phyloP scores from a whole-genome alignment of 2,888 invertebrate genomes.

The Agrotis exclamationis region DNA sequence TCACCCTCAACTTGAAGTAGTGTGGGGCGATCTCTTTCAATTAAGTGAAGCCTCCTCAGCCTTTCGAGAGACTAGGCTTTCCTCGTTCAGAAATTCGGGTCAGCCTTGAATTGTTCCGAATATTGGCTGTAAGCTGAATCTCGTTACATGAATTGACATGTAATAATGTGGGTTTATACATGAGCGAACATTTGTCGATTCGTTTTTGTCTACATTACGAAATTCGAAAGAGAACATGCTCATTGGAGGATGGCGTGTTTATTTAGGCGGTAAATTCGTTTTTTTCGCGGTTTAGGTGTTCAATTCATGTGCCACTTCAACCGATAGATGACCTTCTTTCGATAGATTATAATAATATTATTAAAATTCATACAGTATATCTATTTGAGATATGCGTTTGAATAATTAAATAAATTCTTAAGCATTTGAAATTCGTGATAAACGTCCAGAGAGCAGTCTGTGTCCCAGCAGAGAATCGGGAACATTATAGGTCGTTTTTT shows the following conservation, averaged over 20 bases:
- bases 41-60: constrained; percentile 82
- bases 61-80: constrained; percentile 68
- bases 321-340: too few relatives aligned
- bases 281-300: constrained; percentile 31
- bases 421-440: too few relatives aligned
- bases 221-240: constrained; percentile 47
- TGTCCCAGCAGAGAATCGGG: too few relatives aligned
- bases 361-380: too few relatives aligned
- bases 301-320: constrained; percentile 10
- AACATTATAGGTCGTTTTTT: too few relatives aligned
- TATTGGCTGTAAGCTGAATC: constrained; percentile 65
- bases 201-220: constrained; percentile 60
- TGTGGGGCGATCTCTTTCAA: constrained; percentile 86
- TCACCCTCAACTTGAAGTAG: constrained; percentile 76
- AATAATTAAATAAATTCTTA: too few relatives aligned
- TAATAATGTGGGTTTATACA: constrained; percentile 66
- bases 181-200: constrained; percentile 57
- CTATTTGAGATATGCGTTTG: too few relatives aligned
- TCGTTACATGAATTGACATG: constrained; percentile 68
- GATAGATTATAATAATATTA: too few relatives aligned
- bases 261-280: constrained; percentile 47
- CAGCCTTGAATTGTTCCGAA: constrained; percentile 72
- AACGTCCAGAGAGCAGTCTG: too few relatives aligned
- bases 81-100: constrained; percentile 73
- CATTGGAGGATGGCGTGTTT: constrained; percentile 48